A percentile compares a stretch with the other conserved stretches of the same genome.
Evolutionary conservation across 2,888 invertebrate species (phyloP).

Genomic region (Brenthis ino): DNA sequence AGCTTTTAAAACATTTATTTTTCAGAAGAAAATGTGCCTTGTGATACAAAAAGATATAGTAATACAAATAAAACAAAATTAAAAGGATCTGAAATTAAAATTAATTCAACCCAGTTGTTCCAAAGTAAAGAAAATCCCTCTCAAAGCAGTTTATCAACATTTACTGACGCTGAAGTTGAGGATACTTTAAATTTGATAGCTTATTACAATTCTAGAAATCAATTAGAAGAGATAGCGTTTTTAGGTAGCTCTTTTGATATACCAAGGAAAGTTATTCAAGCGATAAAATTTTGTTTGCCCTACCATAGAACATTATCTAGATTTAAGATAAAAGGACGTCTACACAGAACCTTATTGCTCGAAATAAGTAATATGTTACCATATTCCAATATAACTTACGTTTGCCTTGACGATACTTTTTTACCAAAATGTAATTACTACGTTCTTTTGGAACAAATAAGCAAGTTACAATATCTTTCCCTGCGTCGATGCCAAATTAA

Average conservation of each 20-base stretch:
- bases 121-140: background rate
- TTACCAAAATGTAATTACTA: conserved; percentile 53
- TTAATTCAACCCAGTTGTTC: background rate
- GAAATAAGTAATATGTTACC: too few relatives aligned
- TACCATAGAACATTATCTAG: too few relatives aligned
- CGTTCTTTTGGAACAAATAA: conserved; percentile 48
- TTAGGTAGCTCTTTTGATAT: conserved; percentile 39
- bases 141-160: conserved; percentile 35
- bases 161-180: too few relatives aligned
- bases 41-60: conserved; percentile 43
- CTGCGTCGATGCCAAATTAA: conserved; percentile 55
- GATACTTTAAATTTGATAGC: too few relatives aligned
- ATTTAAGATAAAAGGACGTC: too few relatives aligned
- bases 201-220: conserved; percentile 46
- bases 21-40: too few relatives aligned
- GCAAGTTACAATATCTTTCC: conserved; percentile 54
- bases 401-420: conserved; percentile 55
- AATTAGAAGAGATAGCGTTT: conserved; percentile 53
- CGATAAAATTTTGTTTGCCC: conserved; percentile 14
- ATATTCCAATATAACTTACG: conserved; percentile 43
- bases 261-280: conserved; percentile 49
- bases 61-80: conserved; percentile 8
- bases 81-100: conserved; percentile 10
- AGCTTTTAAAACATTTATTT: too few relatives aligned
- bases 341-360: too few relatives aligned